These are phyloP conservation scores for Drosophila bocqueti DNA, from an alignment of 1,140 invertebrate genomes.

Conservation along the genomic window DNA sequence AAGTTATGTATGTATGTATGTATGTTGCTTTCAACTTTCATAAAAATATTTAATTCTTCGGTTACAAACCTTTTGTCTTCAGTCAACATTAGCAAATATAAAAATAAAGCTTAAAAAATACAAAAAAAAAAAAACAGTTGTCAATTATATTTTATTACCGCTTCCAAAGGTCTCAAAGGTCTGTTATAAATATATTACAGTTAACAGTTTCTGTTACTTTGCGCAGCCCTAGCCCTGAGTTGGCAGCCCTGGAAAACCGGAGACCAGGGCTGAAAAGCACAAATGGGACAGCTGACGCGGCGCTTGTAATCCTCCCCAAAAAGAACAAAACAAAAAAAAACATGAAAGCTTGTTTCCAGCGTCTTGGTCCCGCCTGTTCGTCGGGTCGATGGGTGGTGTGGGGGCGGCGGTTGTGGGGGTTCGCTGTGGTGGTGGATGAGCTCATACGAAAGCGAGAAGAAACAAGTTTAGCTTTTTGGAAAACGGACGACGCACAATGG, in stretches of 20 bases:
- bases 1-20: background rate
- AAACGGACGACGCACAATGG: slow-evolving; percentile 19
- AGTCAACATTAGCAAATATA: background rate
- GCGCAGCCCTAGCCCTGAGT: slow-evolving; percentile 19
- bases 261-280: slow-evolving; percentile 13
- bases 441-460: slow-evolving; percentile 71
- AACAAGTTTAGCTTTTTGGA: slow-evolving; percentile 81
- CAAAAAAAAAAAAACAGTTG: no score
- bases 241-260: slow-evolving; percentile 9
- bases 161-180: no score
- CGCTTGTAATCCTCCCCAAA: slow-evolving; percentile 49
- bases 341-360: slow-evolving; percentile 69
- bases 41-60: background rate
- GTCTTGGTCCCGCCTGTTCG: slow-evolving; percentile 45
- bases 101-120: slow-evolving; percentile 11
- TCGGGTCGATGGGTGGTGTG: background rate
- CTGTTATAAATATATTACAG: background rate
- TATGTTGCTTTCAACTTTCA: background rate
- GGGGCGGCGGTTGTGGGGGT: slow-evolving; percentile 19
- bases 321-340: slow-evolving; percentile 37
- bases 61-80: slow-evolving; percentile 5
- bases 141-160: background rate
- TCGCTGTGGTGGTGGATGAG: slow-evolving; percentile 59
- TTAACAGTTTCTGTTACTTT: slow-evolving; percentile 1
- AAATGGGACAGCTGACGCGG: slow-evolving; percentile 34